Conservation (phyloP, 2,888 invertebrate species). For the Archips crataeganus region DNA sequence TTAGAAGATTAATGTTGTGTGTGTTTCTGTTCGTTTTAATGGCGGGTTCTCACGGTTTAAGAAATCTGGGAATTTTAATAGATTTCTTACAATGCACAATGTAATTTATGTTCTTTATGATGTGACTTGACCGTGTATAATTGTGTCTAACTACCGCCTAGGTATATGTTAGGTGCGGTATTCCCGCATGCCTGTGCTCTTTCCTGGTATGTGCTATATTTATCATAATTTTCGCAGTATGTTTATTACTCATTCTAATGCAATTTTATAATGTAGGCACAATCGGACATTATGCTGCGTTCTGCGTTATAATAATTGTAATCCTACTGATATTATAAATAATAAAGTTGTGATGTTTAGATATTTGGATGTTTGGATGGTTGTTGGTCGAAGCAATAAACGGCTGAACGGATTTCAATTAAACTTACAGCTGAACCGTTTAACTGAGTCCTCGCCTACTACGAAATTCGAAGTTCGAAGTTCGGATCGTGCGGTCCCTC, state of each 20-base stretch:
- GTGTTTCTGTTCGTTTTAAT: conserved; percentile 21
- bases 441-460: too few species aligned
- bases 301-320: neutral
- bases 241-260: neutral
- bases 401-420: too few species aligned
- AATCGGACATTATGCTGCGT: neutral
- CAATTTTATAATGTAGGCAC: neutral
- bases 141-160: neutral
- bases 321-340: neutral
- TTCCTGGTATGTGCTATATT: conserved; percentile 15
- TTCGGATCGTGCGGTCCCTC: too few species aligned
- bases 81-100: neutral
- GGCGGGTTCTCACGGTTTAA: conserved; percentile 15
- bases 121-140: neutral
- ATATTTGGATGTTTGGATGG: too few species aligned
- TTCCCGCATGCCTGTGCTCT: neutral
- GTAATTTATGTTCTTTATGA: neutral
- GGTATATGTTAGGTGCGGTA: neutral
- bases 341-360: too few species aligned
- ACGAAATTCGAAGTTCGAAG: too few species aligned
- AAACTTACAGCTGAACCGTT: too few species aligned
- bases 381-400: too few species aligned
- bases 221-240: neutral
- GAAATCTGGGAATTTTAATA: conserved; percentile 11
- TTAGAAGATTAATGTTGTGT: conserved; percentile 29